Conservation (phyloP, 2,113 vertebrate genomes). For the Microtus pennsylvanicus region DNA sequence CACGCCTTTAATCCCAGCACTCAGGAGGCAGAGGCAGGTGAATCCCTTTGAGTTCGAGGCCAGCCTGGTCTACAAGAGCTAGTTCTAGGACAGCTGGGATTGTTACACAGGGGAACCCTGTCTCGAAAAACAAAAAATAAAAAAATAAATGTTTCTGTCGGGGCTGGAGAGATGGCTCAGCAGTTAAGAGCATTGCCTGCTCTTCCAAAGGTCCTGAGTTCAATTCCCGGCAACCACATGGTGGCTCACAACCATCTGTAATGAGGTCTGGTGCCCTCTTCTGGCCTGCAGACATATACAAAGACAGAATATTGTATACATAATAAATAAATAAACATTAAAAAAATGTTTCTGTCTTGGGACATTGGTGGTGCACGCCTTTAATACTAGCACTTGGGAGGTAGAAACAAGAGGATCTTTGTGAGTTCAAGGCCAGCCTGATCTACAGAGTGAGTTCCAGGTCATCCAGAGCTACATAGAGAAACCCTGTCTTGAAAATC, state of each 20-base stretch:
- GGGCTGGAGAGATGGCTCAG: no score
- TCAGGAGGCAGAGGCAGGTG: neutral
- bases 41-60: neutral
- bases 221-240: no score
- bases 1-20: neutral
- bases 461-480: neutral
- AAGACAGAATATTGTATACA: no score
- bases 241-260: no score
- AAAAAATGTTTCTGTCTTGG: neutral
- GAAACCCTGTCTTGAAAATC: neutral
- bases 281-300: no score
- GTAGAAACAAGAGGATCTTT: neutral
- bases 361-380: neutral
- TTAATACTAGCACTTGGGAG: neutral
- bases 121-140: neutral
- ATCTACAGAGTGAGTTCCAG: neutral
- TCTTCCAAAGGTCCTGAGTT: no score
- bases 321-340: no score
- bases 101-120: neutral
- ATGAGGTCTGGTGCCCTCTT: no score
- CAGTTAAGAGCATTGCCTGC: no score
- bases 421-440: neutral
- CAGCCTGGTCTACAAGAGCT: neutral
- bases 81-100: no score
- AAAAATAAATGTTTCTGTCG: no score